phyloP scores from a whole-genome alignment of 1,140 invertebrate genomes.

The Aricia agestis region DNA sequence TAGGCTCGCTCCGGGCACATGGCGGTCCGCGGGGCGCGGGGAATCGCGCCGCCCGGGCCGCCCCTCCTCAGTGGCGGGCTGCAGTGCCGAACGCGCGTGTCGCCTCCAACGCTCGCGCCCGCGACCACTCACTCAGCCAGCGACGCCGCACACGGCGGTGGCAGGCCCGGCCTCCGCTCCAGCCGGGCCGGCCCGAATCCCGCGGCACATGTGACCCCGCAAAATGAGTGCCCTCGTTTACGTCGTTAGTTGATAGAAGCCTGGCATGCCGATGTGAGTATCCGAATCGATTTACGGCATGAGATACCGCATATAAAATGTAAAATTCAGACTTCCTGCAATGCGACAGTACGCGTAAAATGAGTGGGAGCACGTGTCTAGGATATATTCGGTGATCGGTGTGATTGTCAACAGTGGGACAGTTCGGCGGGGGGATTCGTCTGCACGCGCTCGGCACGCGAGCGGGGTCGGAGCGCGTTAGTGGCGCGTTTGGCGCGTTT shows the following conservation, averaged over 20 bases:
- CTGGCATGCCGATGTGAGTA: constrained; percentile 74
- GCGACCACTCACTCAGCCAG: constrained; percentile 64
- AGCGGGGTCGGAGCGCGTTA: constrained; percentile 31
- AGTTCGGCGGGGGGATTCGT: constrained; percentile 55
- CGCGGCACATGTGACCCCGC: constrained; percentile 55
- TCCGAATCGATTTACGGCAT: constrained; percentile 41
- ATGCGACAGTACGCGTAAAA: constrained; percentile 54
- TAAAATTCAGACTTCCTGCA: constrained; percentile 55
- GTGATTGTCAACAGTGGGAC: constrained; percentile 67
- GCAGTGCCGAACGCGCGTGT: constrained; percentile 71
- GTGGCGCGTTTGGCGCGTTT: constrained; percentile 34
- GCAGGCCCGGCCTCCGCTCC: constrained; percentile 56
- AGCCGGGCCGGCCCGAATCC: constrained; percentile 54
- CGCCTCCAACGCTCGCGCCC: constrained; percentile 64
- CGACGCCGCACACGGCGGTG: constrained; percentile 59
- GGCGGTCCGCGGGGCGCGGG: constrained; percentile 44
- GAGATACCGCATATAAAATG: constrained; percentile 35
- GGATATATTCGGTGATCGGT: constrained; percentile 37
- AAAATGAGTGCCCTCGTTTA: constrained; percentile 66
- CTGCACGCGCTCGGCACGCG: constrained; percentile 37
- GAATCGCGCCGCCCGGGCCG: constrained; percentile 55
- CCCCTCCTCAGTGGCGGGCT: constrained; percentile 71
- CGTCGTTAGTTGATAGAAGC: constrained; percentile 64
- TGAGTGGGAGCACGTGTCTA: constrained; percentile 27
- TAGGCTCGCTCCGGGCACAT: constrained; percentile 62